A percentile compares a stretch with the other conserved stretches of the same genome.
Conservation (phyloP, 2,797 vertebrate genomes). For the Vipera ursinii region DNA sequence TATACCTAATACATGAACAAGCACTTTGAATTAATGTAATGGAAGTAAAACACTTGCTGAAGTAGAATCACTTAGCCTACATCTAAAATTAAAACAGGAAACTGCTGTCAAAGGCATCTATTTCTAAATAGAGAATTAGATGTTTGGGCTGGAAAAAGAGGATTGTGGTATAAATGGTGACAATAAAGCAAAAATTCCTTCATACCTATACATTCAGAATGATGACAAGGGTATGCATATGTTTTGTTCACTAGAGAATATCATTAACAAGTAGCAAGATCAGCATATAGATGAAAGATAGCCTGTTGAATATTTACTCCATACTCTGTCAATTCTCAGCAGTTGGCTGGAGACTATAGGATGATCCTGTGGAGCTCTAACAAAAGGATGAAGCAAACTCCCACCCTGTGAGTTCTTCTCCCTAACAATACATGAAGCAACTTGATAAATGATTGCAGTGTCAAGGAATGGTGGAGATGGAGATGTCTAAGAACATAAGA, state of each 20-base stretch:
- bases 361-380: constrained; percentile 85
- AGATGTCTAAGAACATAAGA: constrained; percentile 70
- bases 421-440: constrained; percentile 85
- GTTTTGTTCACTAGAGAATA: constrained; percentile 61
- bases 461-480: constrained; percentile 84
- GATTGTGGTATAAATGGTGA: constrained; percentile 22
- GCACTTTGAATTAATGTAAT: no score
- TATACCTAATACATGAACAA: neutral
- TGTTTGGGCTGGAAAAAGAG: neutral
- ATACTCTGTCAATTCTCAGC: constrained; percentile 76
- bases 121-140: constrained; percentile 34
- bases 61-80: constrained; percentile 14
- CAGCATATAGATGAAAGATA: constrained; percentile 73
- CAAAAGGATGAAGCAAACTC: constrained; percentile 89
- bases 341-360: constrained; percentile 90
- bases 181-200: constrained; percentile 18
- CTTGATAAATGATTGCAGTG: constrained; percentile 92
- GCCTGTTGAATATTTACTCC: constrained; percentile 73
- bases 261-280: constrained; percentile 71
- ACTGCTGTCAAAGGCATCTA: neutral
- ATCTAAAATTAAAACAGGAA: constrained; percentile 23
- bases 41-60: neutral
- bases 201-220: constrained; percentile 42
- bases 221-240: constrained; percentile 40
- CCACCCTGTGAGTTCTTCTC: constrained; percentile 75